Evolutionary conservation across 37 sponge, comb jelly and placozoan species (phyloP), one percentile per base, ranked within the genome.

Genomic region (Beroe ovata): DNA sequence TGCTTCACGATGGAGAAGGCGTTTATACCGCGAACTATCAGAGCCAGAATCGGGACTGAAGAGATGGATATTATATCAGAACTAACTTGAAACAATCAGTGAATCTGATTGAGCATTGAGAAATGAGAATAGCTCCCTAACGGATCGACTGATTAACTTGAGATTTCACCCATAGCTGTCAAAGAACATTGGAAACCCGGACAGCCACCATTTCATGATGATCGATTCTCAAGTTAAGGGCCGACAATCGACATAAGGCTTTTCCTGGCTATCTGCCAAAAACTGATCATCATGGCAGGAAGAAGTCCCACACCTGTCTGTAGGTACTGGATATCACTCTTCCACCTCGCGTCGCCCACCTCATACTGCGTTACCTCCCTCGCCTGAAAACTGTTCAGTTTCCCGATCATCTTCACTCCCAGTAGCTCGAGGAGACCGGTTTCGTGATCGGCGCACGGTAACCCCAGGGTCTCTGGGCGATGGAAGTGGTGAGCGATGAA

Each of bases 11-110:
- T 11, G 14, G 26, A 35, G 54, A 77, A 77, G 19, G 84, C 84
- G 84, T 77, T 77, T 42, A 77, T 77, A 32, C 54, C 84, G 14
- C 84, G 84, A 23, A 77, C 41, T 18, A 77, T 20, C 54, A 77
- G 84, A 42, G 84, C 41, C 22, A 77, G 20, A 2, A 77, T 42
- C 28, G 84, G 84, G 4, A 77, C 84, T 77, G 84, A 34, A 30
- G 20, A 62, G 11, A 18, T 62, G n/a, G n/a, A 29, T 20, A 71
- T 8, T n/a, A n/a, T n/a, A n/a, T n/a, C n/a, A 58, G 59, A 58
- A 19, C 11, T 58, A 19, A 18, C 18, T 11, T 58, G 59, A 58
- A 11, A 58, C 59, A 58, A 58, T 19, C 59, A 58, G 11, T 58
- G n/a, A n/a, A n/a, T n/a, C n/a, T n/a, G n/a, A n/a, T n/a, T n/a